Conservation (phyloP, 2,113 vertebrate genomes). For the Limnothrissa miodon region DNA sequence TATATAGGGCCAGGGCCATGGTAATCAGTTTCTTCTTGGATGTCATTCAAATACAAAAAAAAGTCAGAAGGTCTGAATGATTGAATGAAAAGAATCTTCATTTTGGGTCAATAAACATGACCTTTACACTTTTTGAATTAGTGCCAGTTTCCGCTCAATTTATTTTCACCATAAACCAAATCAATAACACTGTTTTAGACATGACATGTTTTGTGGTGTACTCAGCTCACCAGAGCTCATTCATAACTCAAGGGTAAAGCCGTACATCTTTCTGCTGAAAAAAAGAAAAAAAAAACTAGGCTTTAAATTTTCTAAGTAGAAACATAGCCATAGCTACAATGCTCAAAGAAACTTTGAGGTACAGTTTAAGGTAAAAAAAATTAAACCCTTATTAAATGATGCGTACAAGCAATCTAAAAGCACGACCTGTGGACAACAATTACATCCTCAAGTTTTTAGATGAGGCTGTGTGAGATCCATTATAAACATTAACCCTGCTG, state of each 20-base stretch:
- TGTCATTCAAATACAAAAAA: neutral
- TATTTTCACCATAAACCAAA: slow-evolving; percentile 25
- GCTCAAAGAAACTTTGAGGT: neutral
- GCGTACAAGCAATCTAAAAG: slow-evolving; percentile 17
- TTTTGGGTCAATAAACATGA: slow-evolving; percentile 13
- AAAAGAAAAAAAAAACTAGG: slow-evolving; percentile 26
- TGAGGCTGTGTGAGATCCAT: neutral
- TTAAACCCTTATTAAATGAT: neutral
- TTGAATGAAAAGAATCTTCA: too few relatives aligned
- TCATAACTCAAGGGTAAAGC: slow-evolving; percentile 36
- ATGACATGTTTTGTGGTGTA: slow-evolving; percentile 42
- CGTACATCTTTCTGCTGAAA: slow-evolving; percentile 34
- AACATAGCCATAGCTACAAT: neutral
- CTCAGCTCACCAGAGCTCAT: slow-evolving; percentile 32
- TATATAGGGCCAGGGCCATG: neutral
- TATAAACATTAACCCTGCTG: neutral
- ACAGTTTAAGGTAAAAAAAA: neutral
- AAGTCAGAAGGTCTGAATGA: slow-evolving; percentile 26
- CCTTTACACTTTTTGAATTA: neutral
- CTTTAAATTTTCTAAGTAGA: slow-evolving; percentile 14
- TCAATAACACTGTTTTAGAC: slow-evolving; percentile 28
- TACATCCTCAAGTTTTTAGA: neutral
- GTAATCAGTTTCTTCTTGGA: neutral
- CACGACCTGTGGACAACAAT: neutral
- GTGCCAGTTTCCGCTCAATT: slow-evolving; percentile 18